Base-by-base conservation (phyloP, 2,797 vertebrate genomes). In the Bufotes viridis region DNA sequence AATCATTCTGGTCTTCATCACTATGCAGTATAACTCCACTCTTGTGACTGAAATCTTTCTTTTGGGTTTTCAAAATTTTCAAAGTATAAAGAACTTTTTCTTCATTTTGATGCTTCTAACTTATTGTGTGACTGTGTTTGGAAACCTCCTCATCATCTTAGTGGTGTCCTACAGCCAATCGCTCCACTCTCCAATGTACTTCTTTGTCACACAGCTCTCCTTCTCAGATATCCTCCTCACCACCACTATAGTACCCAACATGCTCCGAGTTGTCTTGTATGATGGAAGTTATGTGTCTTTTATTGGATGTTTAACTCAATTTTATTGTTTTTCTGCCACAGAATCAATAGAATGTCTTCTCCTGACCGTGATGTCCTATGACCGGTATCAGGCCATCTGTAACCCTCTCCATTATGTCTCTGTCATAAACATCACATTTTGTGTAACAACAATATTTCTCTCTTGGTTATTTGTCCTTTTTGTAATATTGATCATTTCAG, bases 101-200 rank as follows among this genome's bases (percentile, higher is more conserved):
- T 80, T 80, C 34, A 11, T 61, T 26, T 2, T 42, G 11, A 18
- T 80, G 58, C 58, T 80, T 4, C 11, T 80, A 7, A 61, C 34
- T 17, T 80, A 80, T 14, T 60, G 24, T 20, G 24, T 61, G 11
- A 61, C 78, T 80, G 12, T 80, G 11, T 61, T 17, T 80, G 78
- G 78, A 34, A 80, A 80, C 78, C 78, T 80, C 17, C 58, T 57
- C 12, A 80, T 80, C 78, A 80, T 80, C 10, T 3, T 80, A 7
- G 29, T 80, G 78, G 78, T 80, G 24, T 60, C 55, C 29, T 60
- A 12, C 15, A 63, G 9, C 57, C 17, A 1, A 20, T 34, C 58
- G 6, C 78, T 80, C 57, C 78, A 80, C 18, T 57, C 15, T 9
- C 78, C 78, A n/a, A 80, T 80, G 78, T 80, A 63, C 58, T 80